Percentiles rank a stretch among this genome's conserved stretches.
Evolutionary conservation across 2,113 vertebrate genomes (phyloP).

Genomic region (Prochilodus magdalenae): DNA sequence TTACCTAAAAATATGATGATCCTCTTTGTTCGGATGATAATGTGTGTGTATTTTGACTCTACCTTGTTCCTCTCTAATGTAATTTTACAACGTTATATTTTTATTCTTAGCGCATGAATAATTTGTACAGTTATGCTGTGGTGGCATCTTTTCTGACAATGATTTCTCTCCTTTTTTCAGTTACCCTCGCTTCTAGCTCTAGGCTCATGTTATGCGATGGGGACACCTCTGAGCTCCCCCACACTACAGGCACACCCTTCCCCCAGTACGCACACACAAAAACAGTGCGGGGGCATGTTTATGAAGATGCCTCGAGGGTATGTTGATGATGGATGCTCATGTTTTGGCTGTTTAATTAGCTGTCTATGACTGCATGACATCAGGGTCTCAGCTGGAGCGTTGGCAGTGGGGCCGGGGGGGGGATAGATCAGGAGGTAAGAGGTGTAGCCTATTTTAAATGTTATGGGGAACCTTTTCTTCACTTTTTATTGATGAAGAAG

Average conservation of each 20-base stretch:
- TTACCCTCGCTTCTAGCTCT: neutral
- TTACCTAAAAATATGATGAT: too few species aligned
- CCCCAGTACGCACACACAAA: conserved; percentile 23
- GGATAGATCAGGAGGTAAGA: neutral
- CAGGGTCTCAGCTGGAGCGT: conserved; percentile 24
- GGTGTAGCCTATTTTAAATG: neutral
- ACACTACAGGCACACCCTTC: conserved; percentile 23
- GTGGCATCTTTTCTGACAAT: conserved; percentile 1
- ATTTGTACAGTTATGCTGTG: neutral
- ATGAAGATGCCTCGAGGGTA: conserved; percentile 47
- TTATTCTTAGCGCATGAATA: neutral
- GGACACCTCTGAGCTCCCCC: conserved; percentile 6
- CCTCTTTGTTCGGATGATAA: too few species aligned
- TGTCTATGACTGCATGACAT: conserved; percentile 45
- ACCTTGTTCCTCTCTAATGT: too few species aligned
- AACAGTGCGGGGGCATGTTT: conserved; percentile 21
- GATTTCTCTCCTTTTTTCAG: neutral
- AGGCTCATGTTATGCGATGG: neutral
- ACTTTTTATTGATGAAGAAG: neutral
- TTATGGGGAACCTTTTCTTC: neutral
- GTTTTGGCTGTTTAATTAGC: conserved; percentile 54
- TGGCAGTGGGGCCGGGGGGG: neutral
- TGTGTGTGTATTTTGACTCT: too few species aligned
- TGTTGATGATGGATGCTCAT: conserved; percentile 49
- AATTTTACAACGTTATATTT: neutral